Evolutionary conservation across 2,797 vertebrate species (phyloP).

Genomic region (Syngnathus acus): DNA sequence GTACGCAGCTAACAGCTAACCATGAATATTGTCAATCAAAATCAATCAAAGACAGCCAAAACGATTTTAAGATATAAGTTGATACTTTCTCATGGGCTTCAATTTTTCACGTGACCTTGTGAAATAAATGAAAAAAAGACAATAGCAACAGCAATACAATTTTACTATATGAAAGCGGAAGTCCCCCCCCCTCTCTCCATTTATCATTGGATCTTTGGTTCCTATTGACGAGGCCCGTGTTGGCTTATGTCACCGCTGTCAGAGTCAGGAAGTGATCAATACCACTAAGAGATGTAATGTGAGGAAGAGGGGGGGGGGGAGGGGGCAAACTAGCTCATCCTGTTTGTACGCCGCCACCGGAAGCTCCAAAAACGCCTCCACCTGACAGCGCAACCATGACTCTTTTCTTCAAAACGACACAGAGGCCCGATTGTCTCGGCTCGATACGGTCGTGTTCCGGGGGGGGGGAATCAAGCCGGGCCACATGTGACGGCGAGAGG

Average conservation of each 20-base stretch:
- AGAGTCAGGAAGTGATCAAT: conserved; percentile 68
- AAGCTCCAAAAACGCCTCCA: conserved; percentile 21
- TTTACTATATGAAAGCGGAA: neutral
- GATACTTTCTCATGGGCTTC: too few species aligned
- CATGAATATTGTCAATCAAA: too few species aligned
- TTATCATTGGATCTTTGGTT: neutral
- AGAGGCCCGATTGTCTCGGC: conserved; percentile 38
- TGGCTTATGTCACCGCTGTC: conserved; percentile 61
- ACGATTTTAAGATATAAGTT: too few species aligned
- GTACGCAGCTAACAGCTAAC: too few species aligned
- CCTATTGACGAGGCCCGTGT: conserved; percentile 55
- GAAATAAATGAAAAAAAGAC: neutral
- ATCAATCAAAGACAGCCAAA: too few species aligned
- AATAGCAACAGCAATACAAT: neutral
- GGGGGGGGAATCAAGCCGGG: conserved; percentile 28
- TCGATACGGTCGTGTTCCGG: conserved; percentile 20
- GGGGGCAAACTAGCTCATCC: neutral
- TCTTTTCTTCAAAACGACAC: conserved; percentile 25
- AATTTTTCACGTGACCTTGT: too few species aligned
- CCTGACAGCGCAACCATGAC: conserved; percentile 15
- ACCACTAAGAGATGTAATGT: conserved; percentile 52
- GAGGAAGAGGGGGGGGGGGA: conserved; percentile 23
- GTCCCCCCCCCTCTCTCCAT: neutral
- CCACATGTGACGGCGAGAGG: conserved; percentile 35
- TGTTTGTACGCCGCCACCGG: conserved; percentile 25